Evolutionary conservation across 2,888 invertebrate species (phyloP), one percentile per base, ranked within the genome.

Genomic region (Eristalinus aeneus): DNA sequence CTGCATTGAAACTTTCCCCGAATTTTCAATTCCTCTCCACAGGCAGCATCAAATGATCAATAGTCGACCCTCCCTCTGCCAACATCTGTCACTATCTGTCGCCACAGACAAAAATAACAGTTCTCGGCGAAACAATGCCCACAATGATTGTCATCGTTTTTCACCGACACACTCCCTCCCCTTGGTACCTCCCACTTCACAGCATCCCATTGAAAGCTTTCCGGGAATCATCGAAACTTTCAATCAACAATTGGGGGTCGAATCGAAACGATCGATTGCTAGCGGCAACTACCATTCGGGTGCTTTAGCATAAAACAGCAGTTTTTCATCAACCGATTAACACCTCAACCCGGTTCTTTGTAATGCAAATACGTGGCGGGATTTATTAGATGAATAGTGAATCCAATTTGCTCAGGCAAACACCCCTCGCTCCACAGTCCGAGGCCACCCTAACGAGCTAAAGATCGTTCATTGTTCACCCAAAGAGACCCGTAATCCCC

Each of bases 251-350:
- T 46, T 16, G 46, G 16, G 39, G 12, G n/a, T 12, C 39, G 1
- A 4, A 10, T 34, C 8, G 39, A 46, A n/a, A 46, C 39, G n/a
- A 46, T 46, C 16, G 46, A 46, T 6, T 1, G n/a, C 4, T n/a
- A n/a, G 27, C 27, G 27, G 5, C 27, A 0, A 4, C 1, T 9
- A 16, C 46, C n/a, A 5, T 39, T n/a, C 16, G 39, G n/a, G 46
- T n/a, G 22, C 27, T 27, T 61, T 56, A 67, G 34, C 68, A 74
- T 46, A 79, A 65, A 79, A 34, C 69, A 65, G 53, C 60, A 58
- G 72, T 73, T 60, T 72, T 53, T 72, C 78, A 72, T 56, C 16
- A 20, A n/a, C 9, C 71, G 27, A 72, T 78, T 72, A 78, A 72
- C 65, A 72, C 78, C 64, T 72, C 46, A 58, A 31, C 77, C 31